These are phyloP conservation scores for Sarcophaga variegata DNA, from an alignment of 2,888 invertebrate species.

Conservation along the genomic window DNA sequence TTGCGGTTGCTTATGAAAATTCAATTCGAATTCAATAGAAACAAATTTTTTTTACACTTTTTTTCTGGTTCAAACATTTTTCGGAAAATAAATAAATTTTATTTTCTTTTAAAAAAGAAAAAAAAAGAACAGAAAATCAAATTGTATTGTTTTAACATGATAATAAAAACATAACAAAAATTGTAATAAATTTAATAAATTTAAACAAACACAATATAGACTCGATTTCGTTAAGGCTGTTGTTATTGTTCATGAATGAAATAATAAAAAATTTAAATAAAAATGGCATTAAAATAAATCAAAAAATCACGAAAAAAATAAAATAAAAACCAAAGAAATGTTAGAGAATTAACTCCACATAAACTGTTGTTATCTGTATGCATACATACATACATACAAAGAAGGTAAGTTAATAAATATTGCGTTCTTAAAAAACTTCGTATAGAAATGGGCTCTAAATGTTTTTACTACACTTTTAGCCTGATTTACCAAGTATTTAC, in stretches of 20 bases:
- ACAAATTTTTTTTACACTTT: background rate
- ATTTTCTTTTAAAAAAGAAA: background rate
- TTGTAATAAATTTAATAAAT: conserved; percentile 19
- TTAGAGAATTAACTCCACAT: too few relatives aligned
- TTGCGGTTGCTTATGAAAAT: conserved; percentile 4
- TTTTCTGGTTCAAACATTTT: conserved; percentile 18
- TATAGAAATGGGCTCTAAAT: too few relatives aligned
- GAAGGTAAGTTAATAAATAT: too few relatives aligned
- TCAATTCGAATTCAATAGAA: background rate
- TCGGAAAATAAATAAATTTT: conserved; percentile 22
- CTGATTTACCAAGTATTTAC: too few relatives aligned
- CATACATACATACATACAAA: too few relatives aligned
- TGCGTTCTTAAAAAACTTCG: too few relatives aligned
- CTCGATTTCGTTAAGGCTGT: conserved; percentile 26
- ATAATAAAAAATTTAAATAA: background rate
- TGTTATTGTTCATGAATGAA: background rate
- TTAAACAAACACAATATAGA: background rate
- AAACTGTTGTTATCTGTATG: too few relatives aligned
- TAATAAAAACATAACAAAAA: background rate
- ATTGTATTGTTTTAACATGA: background rate
- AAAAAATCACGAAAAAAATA: too few relatives aligned
- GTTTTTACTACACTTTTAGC: too few relatives aligned
- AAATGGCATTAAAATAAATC: background rate
- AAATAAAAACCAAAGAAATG: too few relatives aligned
- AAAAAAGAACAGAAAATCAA: background rate